Base-by-base conservation (phyloP, 2,113 vertebrate genomes). In the Sceloporus undulatus region DNA sequence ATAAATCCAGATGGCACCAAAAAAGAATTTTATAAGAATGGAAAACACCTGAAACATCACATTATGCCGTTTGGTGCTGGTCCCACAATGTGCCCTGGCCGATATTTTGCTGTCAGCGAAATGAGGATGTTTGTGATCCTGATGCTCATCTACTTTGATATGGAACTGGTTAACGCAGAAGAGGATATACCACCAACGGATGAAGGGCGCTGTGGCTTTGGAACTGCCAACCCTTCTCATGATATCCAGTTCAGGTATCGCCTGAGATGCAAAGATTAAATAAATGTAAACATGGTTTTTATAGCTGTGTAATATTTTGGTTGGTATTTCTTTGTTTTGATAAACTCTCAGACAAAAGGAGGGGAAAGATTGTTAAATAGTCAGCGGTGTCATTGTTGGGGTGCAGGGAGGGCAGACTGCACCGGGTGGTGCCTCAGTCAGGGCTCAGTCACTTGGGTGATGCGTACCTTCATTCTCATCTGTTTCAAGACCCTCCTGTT, bases 41-140 rank as follows among this genome's bases (percentile, higher is more conserved):
- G 97, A 23, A 97, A 96, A 89, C 98, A 95, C 89, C 88, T 98
- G 78, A 98, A 96, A 82, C 96, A 96, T 76, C 97, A 95, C 93
- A 97, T 3, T 92, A 98, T 98, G 98, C 98, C 98, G 0, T 98
- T 98, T 97, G 98, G 98, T 1, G 96, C 96, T 0, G 98, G 98
- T 0, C 79, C 96, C 73, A 96, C 96, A 77, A 98, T 98, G 90
- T 98, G 98, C 66, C 98, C 98, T 0, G 98, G 98, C 0, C 96
- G 98, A 13, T 98, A 98, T 93, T 97, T 98, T 11, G 98, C 98
- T 82, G 94, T 96, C 29, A 98, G 96, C 8, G 98, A 98, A 95
- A 93, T 98, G 42, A 98, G 98, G 73, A 97, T 98, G 93, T 98
- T 98, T 91, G 68, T 97, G 79, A 97, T 98, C 75, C 94, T 98